A percentile compares a stretch with the other conserved stretches of the same genome.
Conservation (phyloP, 2,797 vertebrate genomes). For the Urosaurus nigricauda region DNA sequence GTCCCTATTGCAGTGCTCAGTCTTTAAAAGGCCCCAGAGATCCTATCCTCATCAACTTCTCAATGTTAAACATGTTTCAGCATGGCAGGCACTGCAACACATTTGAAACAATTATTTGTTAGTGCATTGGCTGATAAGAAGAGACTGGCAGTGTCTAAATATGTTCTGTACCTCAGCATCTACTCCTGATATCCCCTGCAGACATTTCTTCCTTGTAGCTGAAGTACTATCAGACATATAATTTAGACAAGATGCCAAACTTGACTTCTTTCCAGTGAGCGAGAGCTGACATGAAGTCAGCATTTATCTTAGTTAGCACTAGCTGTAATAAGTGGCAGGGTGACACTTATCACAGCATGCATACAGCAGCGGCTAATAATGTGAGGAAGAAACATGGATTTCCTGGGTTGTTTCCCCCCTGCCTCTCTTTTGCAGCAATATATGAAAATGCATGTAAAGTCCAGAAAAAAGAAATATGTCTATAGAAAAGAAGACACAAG, state of each 20-base stretch:
- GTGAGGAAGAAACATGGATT: constrained; percentile 1
- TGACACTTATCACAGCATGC: constrained; percentile 27
- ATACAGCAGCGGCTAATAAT: constrained; percentile 12
- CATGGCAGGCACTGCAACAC: background rate
- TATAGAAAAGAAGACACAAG: background rate
- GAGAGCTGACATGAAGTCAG: constrained; percentile 27
- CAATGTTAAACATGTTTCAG: background rate
- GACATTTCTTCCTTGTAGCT: background rate
- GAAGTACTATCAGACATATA: background rate
- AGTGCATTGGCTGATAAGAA: background rate
- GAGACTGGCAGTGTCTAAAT: background rate
- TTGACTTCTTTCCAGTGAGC: constrained; percentile 14
- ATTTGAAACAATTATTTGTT: background rate
- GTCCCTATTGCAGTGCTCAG: background rate
- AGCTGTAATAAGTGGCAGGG: constrained; percentile 20
- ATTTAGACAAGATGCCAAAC: constrained; percentile 25
- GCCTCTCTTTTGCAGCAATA: background rate
- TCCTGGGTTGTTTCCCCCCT: background rate
- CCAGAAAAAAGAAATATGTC: background rate
- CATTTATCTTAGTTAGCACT: constrained; percentile 41
- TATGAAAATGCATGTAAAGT: constrained; percentile 7
- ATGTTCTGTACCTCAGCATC: constrained; percentile 14
- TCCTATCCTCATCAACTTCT: background rate
- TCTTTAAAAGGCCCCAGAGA: background rate
- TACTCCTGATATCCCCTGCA: background rate